Evolutionary conservation across 2,113 vertebrate genomes (phyloP), one percentile per base, ranked within the genome.

Genomic region (Noturus placidus): DNA sequence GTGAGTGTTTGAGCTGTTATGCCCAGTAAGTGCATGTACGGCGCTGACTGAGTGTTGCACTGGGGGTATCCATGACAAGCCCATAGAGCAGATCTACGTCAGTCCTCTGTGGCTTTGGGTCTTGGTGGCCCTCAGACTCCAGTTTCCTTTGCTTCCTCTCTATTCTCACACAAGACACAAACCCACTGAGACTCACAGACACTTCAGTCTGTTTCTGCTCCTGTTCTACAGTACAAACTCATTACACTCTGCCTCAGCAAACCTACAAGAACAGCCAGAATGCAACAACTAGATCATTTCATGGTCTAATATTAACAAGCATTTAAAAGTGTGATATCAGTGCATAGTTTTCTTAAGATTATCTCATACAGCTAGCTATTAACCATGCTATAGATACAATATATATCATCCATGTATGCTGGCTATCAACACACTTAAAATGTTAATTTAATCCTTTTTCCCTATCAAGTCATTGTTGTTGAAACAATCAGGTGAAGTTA

Each of bases 11-110:
- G 91, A 95, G 91, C 90, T 89, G 57, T 87, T 15, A 61, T 63
- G 35, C 19, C 19, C 8, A 57, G 25, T 46, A 72, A 46, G 87
- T 87, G 56, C 0, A 67, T 90, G 90, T 1, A 0, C 38, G 65
- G 92, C 92, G 87, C 87, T 94, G 90, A 92, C 93, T 93, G 92
- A 92, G 69, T 83, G 94, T 93, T 94, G 92, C 95, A 94, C 88
- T 84, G 95, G 96, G 95, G 93, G 86, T 97, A 96, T 97, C 96
- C 89, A 91, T 96, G 94, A 95, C 92, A 94, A 90, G 90, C 94
- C 91, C 94, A 93, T 93, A 93, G 92, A 93, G 93, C 92, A 92
- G 91, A 89, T 86, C 50, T 94, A 95, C 95, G 93, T 90, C 90
- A 88, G 85, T 81, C 90, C 50, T 87, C 67, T 82, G 50, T 50